Percentiles rank a stretch among this genome's conserved stretches.
These are phyloP conservation scores for Empidonax alnorum DNA, from an alignment of 2,113 vertebrate species.

Conservation along the genomic window DNA sequence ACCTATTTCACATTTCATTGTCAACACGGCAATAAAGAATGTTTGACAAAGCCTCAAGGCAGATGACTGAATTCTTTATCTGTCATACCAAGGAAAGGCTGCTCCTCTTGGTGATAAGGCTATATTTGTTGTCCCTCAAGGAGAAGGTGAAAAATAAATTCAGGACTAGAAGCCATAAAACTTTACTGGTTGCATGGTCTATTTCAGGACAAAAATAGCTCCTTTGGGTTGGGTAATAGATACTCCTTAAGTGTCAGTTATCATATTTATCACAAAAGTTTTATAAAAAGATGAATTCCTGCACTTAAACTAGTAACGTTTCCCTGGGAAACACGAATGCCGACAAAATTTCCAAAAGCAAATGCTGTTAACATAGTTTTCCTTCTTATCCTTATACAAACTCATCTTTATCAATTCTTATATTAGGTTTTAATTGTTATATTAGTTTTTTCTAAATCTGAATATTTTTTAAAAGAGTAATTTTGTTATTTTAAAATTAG, in stretches of 20 bases:
- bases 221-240: not conserved
- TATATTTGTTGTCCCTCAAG: conserved; percentile 20
- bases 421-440: not conserved
- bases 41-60: conserved; percentile 22
- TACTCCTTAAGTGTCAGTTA: not conserved
- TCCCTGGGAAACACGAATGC: not conserved
- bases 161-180: not conserved
- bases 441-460: not conserved
- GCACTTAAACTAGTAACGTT: not conserved
- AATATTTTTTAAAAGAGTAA: not conserved
- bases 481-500: not conserved
- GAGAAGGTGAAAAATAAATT: conserved; percentile 42
- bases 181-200: not conserved
- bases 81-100: conserved; percentile 22
- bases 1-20: conserved; percentile 22
- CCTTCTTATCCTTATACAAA: not conserved
- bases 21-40: not conserved
- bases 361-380: not conserved
- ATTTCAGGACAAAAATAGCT: conserved; percentile 19
- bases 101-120: not conserved
- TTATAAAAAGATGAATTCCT: not conserved
- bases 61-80: conserved; percentile 36
- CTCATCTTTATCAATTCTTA: not conserved
- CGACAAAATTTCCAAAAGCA: not conserved
- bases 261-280: not conserved